Base-by-base conservation (phyloP, 2,888 invertebrate species). In the Ormyrus thymus region DNA sequence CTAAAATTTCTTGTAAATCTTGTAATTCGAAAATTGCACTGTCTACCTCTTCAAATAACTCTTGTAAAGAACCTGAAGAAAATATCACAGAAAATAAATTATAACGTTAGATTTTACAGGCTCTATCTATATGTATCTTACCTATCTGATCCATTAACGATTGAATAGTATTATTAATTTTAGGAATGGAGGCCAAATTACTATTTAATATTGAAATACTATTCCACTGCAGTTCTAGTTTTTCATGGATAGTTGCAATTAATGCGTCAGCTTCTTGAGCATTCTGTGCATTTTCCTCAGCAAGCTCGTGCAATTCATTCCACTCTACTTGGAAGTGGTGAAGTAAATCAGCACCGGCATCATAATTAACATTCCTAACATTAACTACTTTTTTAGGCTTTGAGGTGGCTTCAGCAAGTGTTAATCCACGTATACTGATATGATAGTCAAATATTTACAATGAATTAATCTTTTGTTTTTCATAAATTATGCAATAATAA, bases 261-360 rank as follows among this genome's bases (percentile, higher is more conserved):
- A 89, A 78, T 3, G 84, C 83, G 82, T 92, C 92, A 1, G 93
- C 94, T 66, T 91, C 91, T 84, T 90, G 92, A 8, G 95, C 94
- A 84, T 91, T 91, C 48, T 86, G 86, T 0, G 92, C 91, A 86
- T 95, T 95, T 70, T 91, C 91, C 84, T 95, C 95, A 1, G 94
- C 93, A 78, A 93, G 91, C 81, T 92, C 91, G 83, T 95, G 95
- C 64, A 95, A 87, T 83, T 93, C 93, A 15, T 92, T 93, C 95
- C 95, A 96, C 81, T 94, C 91, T 65, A 93, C 91, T 87, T 95
- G 95, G 88, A 94, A 95, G 88, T 94, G 93, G 81, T 93, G 92
- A 66, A 95, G 89, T 80, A 95, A 90, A 81, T 93, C 93, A 51
- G 93, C 93, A 6, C 95, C 95, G 83, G 94, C 94, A 85, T 93